These are phyloP conservation scores for Conistra vaccinii DNA, from an alignment of 2,888 invertebrate species.

Conservation along the genomic window DNA sequence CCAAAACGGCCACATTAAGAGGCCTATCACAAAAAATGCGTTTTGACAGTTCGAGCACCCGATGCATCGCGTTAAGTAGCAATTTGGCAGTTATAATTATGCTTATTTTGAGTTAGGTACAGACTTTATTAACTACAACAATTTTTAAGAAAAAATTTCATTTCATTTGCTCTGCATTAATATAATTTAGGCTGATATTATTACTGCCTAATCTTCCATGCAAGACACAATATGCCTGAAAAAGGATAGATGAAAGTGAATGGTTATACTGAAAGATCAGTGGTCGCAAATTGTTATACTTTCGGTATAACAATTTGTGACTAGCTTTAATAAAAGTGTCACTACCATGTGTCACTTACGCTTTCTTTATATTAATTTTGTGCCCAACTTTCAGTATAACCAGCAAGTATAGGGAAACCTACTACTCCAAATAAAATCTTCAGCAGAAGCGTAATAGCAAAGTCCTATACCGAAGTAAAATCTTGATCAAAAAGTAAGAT, in stretches of 20 bases:
- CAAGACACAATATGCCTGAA: not conserved
- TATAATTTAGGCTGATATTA: not conserved
- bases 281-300: too few species aligned
- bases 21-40: too few species aligned
- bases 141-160: too few species aligned
- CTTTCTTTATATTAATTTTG: not conserved
- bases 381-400: not conserved
- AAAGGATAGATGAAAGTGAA: not conserved
- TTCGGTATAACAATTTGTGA: not conserved
- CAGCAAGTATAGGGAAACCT: not conserved
- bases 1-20: too few species aligned
- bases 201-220: not conserved
- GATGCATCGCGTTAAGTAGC: too few species aligned
- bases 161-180: too few species aligned
- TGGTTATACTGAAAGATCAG: too few species aligned
- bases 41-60: not conserved
- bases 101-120: too few species aligned
- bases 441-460: not conserved
- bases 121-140: too few species aligned
- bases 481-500: not conserved
- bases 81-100: not conserved
- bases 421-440: not conserved
- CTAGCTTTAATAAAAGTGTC: slow-evolving; percentile 1
- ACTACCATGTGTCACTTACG: not conserved
- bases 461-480: not conserved